Evolutionary conservation across 2,888 invertebrate genomes (phyloP).

Genomic region (Branchinecta sandiegonensis): DNA sequence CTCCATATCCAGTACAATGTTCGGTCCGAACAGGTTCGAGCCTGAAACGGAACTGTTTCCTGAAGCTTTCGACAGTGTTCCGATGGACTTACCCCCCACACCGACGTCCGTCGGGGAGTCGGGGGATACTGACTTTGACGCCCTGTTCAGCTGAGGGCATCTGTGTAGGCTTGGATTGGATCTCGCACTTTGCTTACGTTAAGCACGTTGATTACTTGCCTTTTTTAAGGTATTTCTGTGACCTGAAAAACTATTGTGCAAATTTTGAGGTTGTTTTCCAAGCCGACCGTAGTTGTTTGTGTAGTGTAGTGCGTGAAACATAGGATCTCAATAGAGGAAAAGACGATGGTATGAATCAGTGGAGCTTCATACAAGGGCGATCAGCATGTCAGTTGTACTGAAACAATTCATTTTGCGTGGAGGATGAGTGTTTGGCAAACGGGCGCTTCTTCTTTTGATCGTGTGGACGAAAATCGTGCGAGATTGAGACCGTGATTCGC

Average conservation of each 20-base stretch:
- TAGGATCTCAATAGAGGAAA: no score
- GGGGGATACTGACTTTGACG: slow-evolving; percentile 6
- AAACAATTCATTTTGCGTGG: no score
- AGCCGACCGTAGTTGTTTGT: slow-evolving; percentile 7
- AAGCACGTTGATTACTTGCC: slow-evolving; percentile 9
- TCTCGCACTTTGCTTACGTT: slow-evolving; percentile 15
- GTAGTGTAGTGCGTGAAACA: neutral
- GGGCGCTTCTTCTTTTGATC: no score
- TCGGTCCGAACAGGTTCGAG: neutral
- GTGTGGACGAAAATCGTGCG: no score
- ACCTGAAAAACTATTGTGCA: neutral
- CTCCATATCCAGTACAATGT: neutral
- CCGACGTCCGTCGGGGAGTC: neutral
- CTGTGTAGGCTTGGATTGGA: slow-evolving; percentile 9
- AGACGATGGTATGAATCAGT: no score
- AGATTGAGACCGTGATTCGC: no score
- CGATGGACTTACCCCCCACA: neutral
- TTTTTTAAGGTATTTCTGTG: neutral
- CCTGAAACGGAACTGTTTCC: neutral
- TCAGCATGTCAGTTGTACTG: no score
- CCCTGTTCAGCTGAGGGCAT: slow-evolving; percentile 4
- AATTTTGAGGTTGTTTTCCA: neutral
- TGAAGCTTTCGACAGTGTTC: neutral
- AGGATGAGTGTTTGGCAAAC: no score
- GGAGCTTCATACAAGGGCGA: no score